Evolutionary conservation across 2,797 vertebrate genomes (phyloP).

Genomic region (Erpetoichthys calabaricus): DNA sequence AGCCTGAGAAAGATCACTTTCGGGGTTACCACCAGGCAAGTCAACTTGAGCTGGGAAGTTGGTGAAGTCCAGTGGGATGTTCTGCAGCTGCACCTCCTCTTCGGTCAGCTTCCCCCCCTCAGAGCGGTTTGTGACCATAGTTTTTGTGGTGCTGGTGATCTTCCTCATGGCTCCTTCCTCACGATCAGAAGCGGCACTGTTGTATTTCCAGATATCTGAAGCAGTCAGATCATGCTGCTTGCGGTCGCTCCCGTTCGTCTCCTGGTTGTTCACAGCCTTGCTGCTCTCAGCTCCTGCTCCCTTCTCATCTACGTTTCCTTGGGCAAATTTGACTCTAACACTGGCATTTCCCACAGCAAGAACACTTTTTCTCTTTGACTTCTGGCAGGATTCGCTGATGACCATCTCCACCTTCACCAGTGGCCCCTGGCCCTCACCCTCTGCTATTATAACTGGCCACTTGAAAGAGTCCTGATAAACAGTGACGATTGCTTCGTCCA

Average conservation of each 20-base stretch:
- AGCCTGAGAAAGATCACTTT: constrained; percentile 65
- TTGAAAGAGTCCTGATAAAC: constrained; percentile 47
- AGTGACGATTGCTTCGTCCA: constrained; percentile 79
- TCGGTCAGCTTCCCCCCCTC: constrained; percentile 40
- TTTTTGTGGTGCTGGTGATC: constrained; percentile 60
- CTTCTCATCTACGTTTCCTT: constrained; percentile 35
- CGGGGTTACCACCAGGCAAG: constrained; percentile 39
- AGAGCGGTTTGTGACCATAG: constrained; percentile 43
- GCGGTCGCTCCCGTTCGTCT: constrained; percentile 57
- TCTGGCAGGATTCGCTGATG: constrained; percentile 87
- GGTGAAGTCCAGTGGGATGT: constrained; percentile 49
- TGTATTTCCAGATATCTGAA: constrained; percentile 55
- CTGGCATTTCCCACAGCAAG: constrained; percentile 71
- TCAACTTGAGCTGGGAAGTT: constrained; percentile 65
- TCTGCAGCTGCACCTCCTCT: constrained; percentile 41
- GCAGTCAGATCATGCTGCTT: constrained; percentile 42
- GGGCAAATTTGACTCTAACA: constrained; percentile 71
- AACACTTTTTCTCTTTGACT: constrained; percentile 85
- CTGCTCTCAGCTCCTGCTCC: constrained; percentile 50
- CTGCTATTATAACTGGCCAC: constrained; percentile 74
- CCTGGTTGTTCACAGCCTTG: constrained; percentile 39
- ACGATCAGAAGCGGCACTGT: constrained; percentile 39
- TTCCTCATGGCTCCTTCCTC: constrained; percentile 64
- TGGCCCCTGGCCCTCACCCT: constrained; percentile 77
- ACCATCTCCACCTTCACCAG: constrained; percentile 81